A percentile compares a stretch with the other conserved stretches of the same genome.
These are phyloP conservation scores for Drosophila teissieri DNA, from an alignment of 1,140 invertebrate genomes.

Conservation along the genomic window DNA sequence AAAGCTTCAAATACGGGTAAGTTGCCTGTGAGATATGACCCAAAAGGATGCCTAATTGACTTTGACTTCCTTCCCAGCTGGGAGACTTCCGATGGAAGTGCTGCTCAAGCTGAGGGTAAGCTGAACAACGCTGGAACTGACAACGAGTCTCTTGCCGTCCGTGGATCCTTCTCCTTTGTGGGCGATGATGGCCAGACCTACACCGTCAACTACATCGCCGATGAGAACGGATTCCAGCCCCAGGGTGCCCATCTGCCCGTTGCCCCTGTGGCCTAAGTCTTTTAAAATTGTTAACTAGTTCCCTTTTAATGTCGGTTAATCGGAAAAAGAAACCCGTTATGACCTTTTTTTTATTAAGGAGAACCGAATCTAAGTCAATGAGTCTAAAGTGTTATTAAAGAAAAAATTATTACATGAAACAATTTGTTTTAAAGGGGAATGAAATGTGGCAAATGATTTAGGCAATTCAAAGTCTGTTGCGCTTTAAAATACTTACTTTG, in stretches of 20 bases:
- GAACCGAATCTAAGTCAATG: conserved; percentile 4
- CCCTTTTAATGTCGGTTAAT: conserved; percentile 22
- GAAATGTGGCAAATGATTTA: too few relatives aligned
- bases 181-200: conserved; percentile 88
- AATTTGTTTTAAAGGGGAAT: background rate
- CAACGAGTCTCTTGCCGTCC: conserved; percentile 85
- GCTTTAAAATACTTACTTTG: too few relatives aligned
- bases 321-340: background rate
- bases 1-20: conserved; percentile 85
- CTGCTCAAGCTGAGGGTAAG: conserved; percentile 18
- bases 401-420: conserved; percentile 9
- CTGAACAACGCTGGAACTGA: conserved; percentile 60
- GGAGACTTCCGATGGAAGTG: conserved; percentile 53
- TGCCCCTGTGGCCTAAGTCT: conserved; percentile 54
- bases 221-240: conserved; percentile 91
- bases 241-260: conserved; percentile 88
- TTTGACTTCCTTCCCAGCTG: conserved; percentile 28
- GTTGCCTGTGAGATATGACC: conserved; percentile 27
- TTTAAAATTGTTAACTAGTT: background rate
- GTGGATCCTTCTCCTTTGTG: conserved; percentile 86
- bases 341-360: background rate
- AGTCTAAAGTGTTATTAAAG: conserved; percentile 21
- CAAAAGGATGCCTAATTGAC: background rate
- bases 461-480: too few relatives aligned
- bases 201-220: conserved; percentile 88